Percentiles rank a stretch among this genome's conserved stretches.
These are phyloP conservation scores for Hyles lineata DNA, from an alignment of 2,888 invertebrate species.

Conservation along the genomic window DNA sequence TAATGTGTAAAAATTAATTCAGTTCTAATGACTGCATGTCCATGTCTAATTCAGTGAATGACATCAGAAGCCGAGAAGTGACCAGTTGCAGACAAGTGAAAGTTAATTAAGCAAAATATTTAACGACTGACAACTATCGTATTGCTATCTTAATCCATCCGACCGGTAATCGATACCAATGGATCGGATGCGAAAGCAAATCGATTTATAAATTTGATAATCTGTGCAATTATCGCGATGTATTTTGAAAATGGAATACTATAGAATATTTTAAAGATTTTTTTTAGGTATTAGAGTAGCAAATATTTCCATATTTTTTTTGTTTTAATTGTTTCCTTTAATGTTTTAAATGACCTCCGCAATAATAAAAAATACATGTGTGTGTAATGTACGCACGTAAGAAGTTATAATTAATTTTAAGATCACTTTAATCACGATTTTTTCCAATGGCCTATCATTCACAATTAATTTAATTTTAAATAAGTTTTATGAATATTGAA, in stretches of 20 bases:
- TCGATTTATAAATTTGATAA: conserved; percentile 21
- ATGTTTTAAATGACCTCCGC: too few relatives aligned
- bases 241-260: conserved; percentile 8
- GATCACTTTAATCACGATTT: too few relatives aligned
- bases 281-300: too few relatives aligned
- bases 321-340: too few relatives aligned
- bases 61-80: conserved; percentile 62
- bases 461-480: too few relatives aligned
- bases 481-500: too few relatives aligned
- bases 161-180: conserved; percentile 34
- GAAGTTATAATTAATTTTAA: too few relatives aligned
- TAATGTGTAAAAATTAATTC: conserved; percentile 28
- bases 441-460: too few relatives aligned
- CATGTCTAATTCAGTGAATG: conserved; percentile 46
- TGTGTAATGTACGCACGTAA: too few relatives aligned
- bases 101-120: conserved; percentile 66
- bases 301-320: too few relatives aligned
- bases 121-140: conserved; percentile 48
- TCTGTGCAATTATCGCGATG: background rate
- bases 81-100: conserved; percentile 59
- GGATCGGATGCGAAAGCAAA: conserved; percentile 24
- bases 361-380: too few relatives aligned
- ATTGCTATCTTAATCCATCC: conserved; percentile 45
- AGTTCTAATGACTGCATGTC: conserved; percentile 24
- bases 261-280: background rate